Conservation (phyloP, 2,888 invertebrate species). For the Amphipyra tragopoginis region DNA sequence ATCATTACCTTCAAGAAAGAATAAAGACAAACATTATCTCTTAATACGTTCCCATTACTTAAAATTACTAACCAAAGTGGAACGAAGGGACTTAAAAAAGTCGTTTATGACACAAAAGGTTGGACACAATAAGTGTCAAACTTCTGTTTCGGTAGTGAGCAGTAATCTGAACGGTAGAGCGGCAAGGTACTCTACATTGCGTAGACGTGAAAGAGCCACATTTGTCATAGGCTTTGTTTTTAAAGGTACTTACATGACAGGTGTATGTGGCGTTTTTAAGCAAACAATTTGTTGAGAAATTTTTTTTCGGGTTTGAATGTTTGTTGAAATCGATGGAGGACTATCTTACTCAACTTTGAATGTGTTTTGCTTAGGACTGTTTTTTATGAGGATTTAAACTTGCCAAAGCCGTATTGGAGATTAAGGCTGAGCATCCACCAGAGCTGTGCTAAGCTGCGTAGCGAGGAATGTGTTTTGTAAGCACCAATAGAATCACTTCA, state of each 20-base stretch:
- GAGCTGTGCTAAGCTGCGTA: no score
- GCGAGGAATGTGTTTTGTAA: no score
- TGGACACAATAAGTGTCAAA: conserved; percentile 73
- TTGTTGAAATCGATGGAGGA: neutral
- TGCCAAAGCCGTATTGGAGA: no score
- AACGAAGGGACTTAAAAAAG: conserved; percentile 52
- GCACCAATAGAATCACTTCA: no score
- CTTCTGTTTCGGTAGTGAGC: conserved; percentile 81
- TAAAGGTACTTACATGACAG: conserved; percentile 34
- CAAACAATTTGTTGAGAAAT: conserved; percentile 39
- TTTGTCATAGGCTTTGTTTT: conserved; percentile 54
- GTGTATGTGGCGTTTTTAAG: conserved; percentile 36
- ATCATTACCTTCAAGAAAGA: conserved; percentile 34
- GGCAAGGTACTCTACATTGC: conserved; percentile 33
- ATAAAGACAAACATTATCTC: conserved; percentile 36
- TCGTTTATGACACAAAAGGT: conserved; percentile 60
- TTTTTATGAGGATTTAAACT: no score
- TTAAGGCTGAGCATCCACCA: no score
- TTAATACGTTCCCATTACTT: conserved; percentile 48
- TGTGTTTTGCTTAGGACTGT: neutral
- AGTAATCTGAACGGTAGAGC: conserved; percentile 37
- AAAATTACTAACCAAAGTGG: conserved; percentile 31
- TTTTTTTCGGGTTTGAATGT: neutral
- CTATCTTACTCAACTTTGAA: neutral
- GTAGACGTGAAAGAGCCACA: conserved; percentile 34